Percentiles rank a stretch among this genome's conserved stretches.
phyloP scores from a whole-genome alignment of 2,797 vertebrate genomes.

The Sorex maritimensis region DNA sequence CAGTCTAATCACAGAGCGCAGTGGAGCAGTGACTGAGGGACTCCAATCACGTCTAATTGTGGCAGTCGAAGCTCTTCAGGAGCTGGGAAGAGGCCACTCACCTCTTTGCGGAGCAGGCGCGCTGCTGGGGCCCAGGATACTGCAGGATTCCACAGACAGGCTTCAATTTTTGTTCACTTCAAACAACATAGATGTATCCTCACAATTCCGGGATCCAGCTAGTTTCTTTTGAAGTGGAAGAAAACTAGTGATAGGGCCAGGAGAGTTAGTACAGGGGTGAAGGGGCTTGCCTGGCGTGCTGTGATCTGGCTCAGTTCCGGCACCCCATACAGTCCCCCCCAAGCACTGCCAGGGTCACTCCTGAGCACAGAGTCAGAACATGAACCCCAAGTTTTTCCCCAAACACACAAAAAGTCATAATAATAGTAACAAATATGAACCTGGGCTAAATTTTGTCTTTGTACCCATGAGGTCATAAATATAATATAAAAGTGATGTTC shows the following conservation, averaged over 20 bases:
- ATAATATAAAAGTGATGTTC: neutral
- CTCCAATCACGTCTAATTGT: neutral
- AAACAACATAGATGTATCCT: neutral
- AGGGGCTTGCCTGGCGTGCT: no score
- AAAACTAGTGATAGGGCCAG: neutral
- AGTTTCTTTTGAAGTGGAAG: constrained; percentile 51
- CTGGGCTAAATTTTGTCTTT: constrained; percentile 35
- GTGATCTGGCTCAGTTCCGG: no score
- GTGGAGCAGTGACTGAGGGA: neutral
- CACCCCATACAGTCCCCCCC: no score
- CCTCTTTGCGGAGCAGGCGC: neutral
- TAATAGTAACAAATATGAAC: neutral
- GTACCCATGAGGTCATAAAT: neutral
- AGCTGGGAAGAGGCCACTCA: neutral
- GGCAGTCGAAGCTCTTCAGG: neutral
- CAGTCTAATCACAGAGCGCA: neutral
- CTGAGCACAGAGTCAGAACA: no score
- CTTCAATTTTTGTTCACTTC: neutral
- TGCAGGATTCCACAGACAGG: neutral
- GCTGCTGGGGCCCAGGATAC: neutral
- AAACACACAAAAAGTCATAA: neutral
- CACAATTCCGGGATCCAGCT: no score
- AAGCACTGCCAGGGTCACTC: no score
- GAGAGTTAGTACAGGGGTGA: no score
- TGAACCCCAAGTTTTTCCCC: no score